Evolutionary conservation across 2,113 vertebrate species (phyloP).

Genomic region (Neogale vison): DNA sequence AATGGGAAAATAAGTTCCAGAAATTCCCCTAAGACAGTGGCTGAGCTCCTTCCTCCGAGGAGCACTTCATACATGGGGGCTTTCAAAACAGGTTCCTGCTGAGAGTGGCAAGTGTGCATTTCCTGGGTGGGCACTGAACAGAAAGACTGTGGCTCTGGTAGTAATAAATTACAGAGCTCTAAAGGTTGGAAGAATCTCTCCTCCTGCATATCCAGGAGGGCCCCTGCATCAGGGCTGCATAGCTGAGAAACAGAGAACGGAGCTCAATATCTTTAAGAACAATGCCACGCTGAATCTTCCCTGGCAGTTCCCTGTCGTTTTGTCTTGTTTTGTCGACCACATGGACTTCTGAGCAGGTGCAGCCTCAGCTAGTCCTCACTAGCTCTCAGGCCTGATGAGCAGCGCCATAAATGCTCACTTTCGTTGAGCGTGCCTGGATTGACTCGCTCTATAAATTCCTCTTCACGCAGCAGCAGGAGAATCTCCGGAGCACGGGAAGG

Average conservation of each 20-base stretch:
- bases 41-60: background rate
- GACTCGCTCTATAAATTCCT: background rate
- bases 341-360: background rate
- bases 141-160: background rate
- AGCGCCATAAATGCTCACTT: fast-evolving
- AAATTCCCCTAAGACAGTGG: background rate
- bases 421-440: background rate
- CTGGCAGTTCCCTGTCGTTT: background rate
- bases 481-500: background rate
- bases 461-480: background rate
- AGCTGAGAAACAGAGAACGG: background rate
- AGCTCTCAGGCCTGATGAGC: too few species aligned
- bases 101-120: too few species aligned
- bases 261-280: background rate
- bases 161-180: background rate
- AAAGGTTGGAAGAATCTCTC: background rate
- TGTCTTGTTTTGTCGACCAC: background rate
- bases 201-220: background rate
- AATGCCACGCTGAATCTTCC: background rate
- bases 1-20: conserved; percentile 54
- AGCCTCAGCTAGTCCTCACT: background rate
- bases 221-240: background rate
- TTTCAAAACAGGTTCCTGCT: background rate
- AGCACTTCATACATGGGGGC: background rate
- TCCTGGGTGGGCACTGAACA: background rate